Percentiles rank a stretch among this genome's conserved stretches.
phyloP scores from a whole-genome alignment of 1,140 invertebrate genomes.

The Sogatella furcifera region DNA sequence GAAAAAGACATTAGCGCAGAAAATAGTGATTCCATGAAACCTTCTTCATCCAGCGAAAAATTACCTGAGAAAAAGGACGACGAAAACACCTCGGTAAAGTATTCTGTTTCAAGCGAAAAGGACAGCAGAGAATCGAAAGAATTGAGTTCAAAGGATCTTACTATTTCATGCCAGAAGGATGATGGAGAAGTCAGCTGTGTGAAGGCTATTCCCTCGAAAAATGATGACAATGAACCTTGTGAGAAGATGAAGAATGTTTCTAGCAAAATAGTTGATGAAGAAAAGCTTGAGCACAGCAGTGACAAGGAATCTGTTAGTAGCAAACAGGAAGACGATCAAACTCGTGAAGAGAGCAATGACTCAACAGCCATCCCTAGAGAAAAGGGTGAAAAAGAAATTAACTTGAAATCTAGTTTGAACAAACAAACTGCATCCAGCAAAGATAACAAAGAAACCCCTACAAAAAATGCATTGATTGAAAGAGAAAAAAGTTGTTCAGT shows the following conservation, averaged over 20 bases:
- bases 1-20: neutral
- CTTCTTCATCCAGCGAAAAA: neutral
- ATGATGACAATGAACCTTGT: slow-evolving; percentile 4
- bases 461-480: slow-evolving; percentile 16
- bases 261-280: slow-evolving; percentile 24
- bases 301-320: no score
- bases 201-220: neutral
- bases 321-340: no score
- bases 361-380: no score
- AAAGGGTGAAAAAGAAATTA: no score
- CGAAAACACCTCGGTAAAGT: neutral
- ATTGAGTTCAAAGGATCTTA: no score
- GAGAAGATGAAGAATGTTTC: neutral
- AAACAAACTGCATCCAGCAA: slow-evolving; percentile 8
- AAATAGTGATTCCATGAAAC: slow-evolving; percentile 2
- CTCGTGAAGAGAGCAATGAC: no score
- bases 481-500: neutral
- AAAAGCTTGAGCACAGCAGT: slow-evolving; percentile 36
- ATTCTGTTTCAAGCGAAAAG: neutral
- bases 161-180: no score
- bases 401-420: no score
- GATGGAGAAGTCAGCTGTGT: no score
- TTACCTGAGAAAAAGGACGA: slow-evolving; percentile 2
- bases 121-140: neutral
- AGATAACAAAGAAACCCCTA: slow-evolving; percentile 17